Evolutionary conservation across 2,888 invertebrate genomes (phyloP), one percentile per base, ranked within the genome.

Genomic region (Melanargia galathea): DNA sequence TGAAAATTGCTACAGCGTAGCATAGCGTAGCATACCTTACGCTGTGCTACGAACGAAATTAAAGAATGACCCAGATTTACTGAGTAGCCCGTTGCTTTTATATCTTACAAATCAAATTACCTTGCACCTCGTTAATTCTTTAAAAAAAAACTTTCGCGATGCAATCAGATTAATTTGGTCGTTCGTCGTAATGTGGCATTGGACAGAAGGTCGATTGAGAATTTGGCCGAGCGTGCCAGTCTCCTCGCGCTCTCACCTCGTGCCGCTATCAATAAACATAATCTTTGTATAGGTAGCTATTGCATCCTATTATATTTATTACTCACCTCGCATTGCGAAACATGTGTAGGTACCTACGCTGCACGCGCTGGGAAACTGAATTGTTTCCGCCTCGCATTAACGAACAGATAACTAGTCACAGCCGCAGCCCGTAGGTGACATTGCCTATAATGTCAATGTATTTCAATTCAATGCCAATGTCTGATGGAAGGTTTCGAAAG

Each of bases 191-290:
- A 86, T 81, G 76, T 84, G 86, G 83, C 88, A 88, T 86, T 87
- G 89, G 78, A 71, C 72, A 78, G 89, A 88, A 86, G 88, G 88
- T 86, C 88, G 84, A 24, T 91, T 92, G 92, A 92, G 92, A 92
- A 92, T 87, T 92, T 92, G 93, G 92, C 93, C 93, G 91, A 90
- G 88, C 84, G 81, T 86, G 83, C 87, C 60, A 54, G 52, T 67
- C 59, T 59, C 30, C n/a, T 59, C 24, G 22, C 48, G 56, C 49
- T 60, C 60, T 60, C 56, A 57, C 67, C 65, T 67, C 59, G 64
- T 33, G 52, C 33, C 59, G 43, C 62, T 55, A 61, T 60, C 63
- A 57, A 62, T 64, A 62, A 62, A 46, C 48, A 46, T 11, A 58
- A 54, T 40, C 18, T 58, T 8, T 43, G 35, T 55, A 24, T 58